Evolutionary conservation across 1,140 invertebrate genomes (phyloP).

Genomic region (Babylonia areolata): DNA sequence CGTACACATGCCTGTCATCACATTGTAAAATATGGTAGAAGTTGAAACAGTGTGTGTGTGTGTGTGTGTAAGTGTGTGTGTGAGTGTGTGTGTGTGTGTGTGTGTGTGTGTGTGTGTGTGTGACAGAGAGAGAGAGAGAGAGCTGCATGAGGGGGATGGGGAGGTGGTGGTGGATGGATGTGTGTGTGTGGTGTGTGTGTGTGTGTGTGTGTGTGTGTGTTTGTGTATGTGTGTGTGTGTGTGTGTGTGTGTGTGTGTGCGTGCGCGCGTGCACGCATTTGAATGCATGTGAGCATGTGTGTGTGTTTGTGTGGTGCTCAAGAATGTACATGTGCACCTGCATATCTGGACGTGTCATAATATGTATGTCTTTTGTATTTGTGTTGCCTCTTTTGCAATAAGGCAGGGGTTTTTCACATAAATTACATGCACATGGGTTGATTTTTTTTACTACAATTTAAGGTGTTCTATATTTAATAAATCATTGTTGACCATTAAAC

Average conservation of each 20-base stretch:
- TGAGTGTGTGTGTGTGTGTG: constrained; percentile 9
- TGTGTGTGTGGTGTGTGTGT: not conserved
- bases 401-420: too few species aligned
- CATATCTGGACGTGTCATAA: too few species aligned
- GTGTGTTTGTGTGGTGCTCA: not conserved
- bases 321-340: too few species aligned
- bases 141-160: too few species aligned
- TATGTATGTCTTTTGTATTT: too few species aligned
- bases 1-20: not conserved
- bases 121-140: too few species aligned
- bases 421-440: too few species aligned
- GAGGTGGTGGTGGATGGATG: not conserved
- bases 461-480: too few species aligned
- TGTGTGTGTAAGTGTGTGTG: constrained; percentile 8
- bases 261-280: not conserved
- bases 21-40: too few species aligned
- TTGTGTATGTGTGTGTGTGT: not conserved
- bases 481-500: too few species aligned
- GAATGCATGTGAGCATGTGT: not conserved
- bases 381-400: too few species aligned
- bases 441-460: too few species aligned
- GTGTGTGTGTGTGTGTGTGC: constrained; percentile 4
- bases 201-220: not conserved
- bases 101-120: not conserved
- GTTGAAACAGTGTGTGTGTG: not conserved